Base-by-base conservation (phyloP, 1,140 invertebrate genomes). In the Drosophila persimilis region DNA sequence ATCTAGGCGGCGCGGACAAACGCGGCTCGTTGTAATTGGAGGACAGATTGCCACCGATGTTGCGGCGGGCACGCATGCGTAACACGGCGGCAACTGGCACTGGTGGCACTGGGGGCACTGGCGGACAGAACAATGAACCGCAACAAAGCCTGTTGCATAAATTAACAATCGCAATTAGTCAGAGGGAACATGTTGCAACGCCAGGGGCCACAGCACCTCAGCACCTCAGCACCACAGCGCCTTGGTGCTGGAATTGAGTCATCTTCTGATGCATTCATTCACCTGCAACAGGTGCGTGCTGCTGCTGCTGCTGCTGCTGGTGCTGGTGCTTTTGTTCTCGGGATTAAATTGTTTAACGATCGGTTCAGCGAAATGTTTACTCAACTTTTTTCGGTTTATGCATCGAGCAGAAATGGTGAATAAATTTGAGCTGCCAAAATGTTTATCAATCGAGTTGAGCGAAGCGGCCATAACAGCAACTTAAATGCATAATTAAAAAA, bases 401-500 rank as follows among this genome's bases (percentile, higher is more conserved):
- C 41, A 54, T 43, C 31, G 48, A 51, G 45, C 26, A 47, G 44
- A 13, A 50, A 55, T 57, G 54, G 74, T 17, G 35, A 61, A 70
- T 48, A 50, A 55, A 58, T 63, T 55, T 22, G 11, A 20, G 11
- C 59, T 15, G 60, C 59, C 71, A 43, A 79, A 83, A 72, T 85
- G 80, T 84, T 85, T 84, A 85, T 73, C 73, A 84, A 77, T 76
- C 65, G 48, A 54, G 48, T 50, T 39, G 44, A 55, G 48, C 29
- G 54, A 5, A 58, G 26, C 41, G 55, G 59, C 61, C 66, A 41
- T 57, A 57, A 47, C 63, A 67, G 52, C 56, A 70, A 48, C 80
- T 75, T 83, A 66, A 75, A 79, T 74, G 66, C 61, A 73, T 70
- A 78, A 78, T 83, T 80, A 80, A 86, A 73, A 62, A 67, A 63